Percentiles rank a stretch among this genome's conserved stretches.
Evolutionary conservation across 2,113 vertebrate species (phyloP).

Genomic region (Coryphaenoides rupestris): DNA sequence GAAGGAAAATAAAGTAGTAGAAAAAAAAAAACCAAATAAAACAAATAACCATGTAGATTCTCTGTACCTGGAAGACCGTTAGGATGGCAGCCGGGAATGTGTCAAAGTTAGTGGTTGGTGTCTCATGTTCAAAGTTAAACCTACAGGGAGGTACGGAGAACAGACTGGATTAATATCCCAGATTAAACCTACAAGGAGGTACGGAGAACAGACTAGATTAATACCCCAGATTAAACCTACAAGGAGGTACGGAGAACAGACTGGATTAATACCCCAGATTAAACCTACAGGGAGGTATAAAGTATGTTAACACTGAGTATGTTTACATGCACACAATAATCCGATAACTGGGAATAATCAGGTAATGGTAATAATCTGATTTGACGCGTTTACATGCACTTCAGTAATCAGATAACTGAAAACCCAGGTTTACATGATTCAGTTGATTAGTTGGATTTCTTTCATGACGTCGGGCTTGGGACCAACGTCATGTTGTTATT

Average conservation of each 20-base stretch:
- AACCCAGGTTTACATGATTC: too few relatives aligned
- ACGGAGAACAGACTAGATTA: background rate
- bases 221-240: conserved; percentile 87
- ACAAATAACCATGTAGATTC: background rate
- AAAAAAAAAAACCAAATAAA: background rate
- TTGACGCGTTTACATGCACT: too few relatives aligned
- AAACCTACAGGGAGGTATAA: conserved; percentile 73
- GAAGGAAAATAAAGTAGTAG: background rate
- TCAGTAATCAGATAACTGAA: too few relatives aligned
- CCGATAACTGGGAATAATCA: too few relatives aligned
- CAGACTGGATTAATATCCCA: conserved; percentile 44
- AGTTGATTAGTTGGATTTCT: too few relatives aligned
- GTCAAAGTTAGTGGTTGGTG: conserved; percentile 93
- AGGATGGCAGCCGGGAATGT: conserved; percentile 96
- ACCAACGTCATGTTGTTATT: too few relatives aligned
- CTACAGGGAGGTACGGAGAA: conserved; percentile 59
- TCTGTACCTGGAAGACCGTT: conserved; percentile 93
- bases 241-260: conserved; percentile 1
- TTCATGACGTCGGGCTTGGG: too few relatives aligned
- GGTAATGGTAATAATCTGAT: too few relatives aligned
- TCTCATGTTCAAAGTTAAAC: conserved; percentile 93
- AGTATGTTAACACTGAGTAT: too few relatives aligned
- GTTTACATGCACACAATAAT: too few relatives aligned
- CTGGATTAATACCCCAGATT: conserved; percentile 73
- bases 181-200: conserved; percentile 83